These are phyloP conservation scores for Drosophila lowei DNA, from an alignment of 1,140 invertebrate species.

Conservation along the genomic window DNA sequence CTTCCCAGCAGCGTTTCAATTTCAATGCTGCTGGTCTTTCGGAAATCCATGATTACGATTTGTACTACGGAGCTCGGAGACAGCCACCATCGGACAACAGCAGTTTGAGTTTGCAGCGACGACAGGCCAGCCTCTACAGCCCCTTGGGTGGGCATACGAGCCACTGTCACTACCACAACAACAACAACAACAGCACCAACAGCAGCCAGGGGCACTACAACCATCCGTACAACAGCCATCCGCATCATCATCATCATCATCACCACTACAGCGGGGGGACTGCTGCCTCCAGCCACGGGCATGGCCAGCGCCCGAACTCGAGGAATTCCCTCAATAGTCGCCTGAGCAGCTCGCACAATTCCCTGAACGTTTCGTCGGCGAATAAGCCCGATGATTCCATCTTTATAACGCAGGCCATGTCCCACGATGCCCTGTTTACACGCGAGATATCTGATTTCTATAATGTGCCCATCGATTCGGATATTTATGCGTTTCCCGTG, in stretches of 20 bases:
- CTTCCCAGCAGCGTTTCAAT: constrained; percentile 72
- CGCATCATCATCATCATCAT: constrained; percentile 58
- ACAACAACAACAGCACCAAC: constrained; percentile 19
- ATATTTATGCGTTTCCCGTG: constrained; percentile 92
- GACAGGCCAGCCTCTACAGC: constrained; percentile 35
- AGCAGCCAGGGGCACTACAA: constrained; percentile 64
- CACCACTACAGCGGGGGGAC: constrained; percentile 61
- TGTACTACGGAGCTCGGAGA: constrained; percentile 73
- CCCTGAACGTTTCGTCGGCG: constrained; percentile 87
- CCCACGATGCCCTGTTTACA: constrained; percentile 88
- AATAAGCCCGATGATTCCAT: constrained; percentile 91
- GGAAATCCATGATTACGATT: constrained; percentile 80
- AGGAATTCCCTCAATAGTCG: constrained; percentile 89
- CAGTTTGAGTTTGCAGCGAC: constrained; percentile 29
- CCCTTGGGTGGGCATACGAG: constrained; percentile 30
- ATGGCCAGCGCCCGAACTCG: constrained; percentile 87
- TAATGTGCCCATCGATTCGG: constrained; percentile 92
- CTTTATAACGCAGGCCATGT: constrained; percentile 93
- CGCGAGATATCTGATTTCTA: constrained; percentile 91
- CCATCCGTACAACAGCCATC: constrained; percentile 65
- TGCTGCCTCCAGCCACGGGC: constrained; percentile 32
- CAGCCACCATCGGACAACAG: constrained; percentile 39
- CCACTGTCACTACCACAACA: constrained; percentile 41
- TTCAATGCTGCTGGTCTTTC: constrained; percentile 74
- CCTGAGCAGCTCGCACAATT: constrained; percentile 91